Conservation (phyloP, 2,113 vertebrate genomes). For the Oceanodroma tethys region DNA sequence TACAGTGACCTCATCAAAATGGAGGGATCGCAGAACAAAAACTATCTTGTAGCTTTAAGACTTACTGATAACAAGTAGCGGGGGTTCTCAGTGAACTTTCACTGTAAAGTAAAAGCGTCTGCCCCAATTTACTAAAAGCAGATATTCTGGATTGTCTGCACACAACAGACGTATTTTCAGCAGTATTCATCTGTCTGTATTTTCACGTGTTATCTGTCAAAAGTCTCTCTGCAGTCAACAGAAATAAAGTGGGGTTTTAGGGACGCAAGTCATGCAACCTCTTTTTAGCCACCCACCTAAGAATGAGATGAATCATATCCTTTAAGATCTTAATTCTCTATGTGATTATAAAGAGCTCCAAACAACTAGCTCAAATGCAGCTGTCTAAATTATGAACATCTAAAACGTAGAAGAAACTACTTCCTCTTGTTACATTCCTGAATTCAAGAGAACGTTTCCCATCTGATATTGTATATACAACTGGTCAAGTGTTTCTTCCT, state of each 20-base stretch:
- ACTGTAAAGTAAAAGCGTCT: neutral
- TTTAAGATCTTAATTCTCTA: neutral
- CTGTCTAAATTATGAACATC: neutral
- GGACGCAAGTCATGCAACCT: neutral
- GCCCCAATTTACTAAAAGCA: neutral
- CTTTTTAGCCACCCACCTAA: neutral
- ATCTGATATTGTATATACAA: neutral
- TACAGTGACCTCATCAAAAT: neutral
- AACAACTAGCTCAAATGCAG: neutral
- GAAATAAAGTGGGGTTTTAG: neutral
- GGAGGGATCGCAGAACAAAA: neutral
- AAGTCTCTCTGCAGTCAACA: neutral
- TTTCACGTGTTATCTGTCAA: neutral
- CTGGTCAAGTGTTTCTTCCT: neutral
- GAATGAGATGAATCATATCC: neutral
- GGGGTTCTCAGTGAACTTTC: neutral
- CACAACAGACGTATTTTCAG: neutral
- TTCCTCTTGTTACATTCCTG: neutral
- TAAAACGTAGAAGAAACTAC: neutral
- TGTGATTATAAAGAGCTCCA: neutral
- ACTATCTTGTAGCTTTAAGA: neutral
- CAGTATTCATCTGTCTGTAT: neutral
- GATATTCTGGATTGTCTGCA: neutral
- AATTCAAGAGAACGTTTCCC: neutral
- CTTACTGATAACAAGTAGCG: neutral